A percentile compares a stretch with the other conserved stretches of the same genome.
Conservation (phyloP, 2,113 vertebrate species). For the Oryzias woworae region DNA sequence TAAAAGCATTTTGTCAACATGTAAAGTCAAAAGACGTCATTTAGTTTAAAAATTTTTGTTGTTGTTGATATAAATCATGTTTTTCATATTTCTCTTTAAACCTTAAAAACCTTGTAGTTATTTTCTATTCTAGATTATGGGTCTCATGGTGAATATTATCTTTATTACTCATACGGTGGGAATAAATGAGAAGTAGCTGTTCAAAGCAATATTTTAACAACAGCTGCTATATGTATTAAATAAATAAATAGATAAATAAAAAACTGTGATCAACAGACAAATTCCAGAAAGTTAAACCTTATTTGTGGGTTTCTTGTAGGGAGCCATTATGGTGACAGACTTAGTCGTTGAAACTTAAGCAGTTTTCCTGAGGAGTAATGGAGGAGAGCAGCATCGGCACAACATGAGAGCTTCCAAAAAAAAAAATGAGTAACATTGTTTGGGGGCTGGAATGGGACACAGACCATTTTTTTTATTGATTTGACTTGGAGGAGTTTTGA, state of each 20-base stretch:
- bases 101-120: too few relatives aligned
- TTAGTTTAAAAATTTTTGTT: too few relatives aligned
- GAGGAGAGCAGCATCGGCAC: neutral
- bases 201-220: neutral
- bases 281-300: neutral
- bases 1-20: too few relatives aligned
- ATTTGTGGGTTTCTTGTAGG: constrained; percentile 17
- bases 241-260: neutral
- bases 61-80: too few relatives aligned
- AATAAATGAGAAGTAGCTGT: too few relatives aligned
- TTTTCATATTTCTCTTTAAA: too few relatives aligned
- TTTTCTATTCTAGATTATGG: too few relatives aligned
- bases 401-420: constrained; percentile 6
- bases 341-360: constrained; percentile 19
- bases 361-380: constrained; percentile 33
- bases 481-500: constrained; percentile 42
- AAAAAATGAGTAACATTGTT: constrained; percentile 3
- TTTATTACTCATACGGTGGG: too few relatives aligned
- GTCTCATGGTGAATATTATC: too few relatives aligned
- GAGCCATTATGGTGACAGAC: constrained; percentile 7
- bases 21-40: too few relatives aligned
- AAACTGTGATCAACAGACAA: neutral
- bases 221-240: neutral
- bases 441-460: constrained; percentile 42
- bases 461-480: constrained; percentile 46